Base-by-base conservation (phyloP, 2,888 invertebrate genomes). In the Pseudoips prasinana region DNA sequence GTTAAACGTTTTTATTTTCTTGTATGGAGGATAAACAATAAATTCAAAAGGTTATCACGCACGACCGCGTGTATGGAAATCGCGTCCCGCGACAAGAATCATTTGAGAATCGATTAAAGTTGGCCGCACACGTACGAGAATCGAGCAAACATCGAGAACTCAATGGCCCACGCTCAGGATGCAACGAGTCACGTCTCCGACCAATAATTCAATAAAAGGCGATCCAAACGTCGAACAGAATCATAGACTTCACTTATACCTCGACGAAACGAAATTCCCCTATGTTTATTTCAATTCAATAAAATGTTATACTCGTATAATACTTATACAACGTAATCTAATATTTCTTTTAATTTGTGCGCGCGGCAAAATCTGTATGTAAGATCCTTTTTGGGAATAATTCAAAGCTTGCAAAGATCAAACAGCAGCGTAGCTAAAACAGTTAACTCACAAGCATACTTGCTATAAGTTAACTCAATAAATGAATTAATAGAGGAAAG, bases 141-240 rank as follows among this genome's bases (percentile, higher is more conserved):
- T 67, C 70, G 76, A 75, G 68, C 76, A 81, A 80, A 81, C 80
- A 78, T 60, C 68, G 73, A 57, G 56, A 70, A 67, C 65, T 64
- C 71, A 73, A 68, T 71, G 72, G 69, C 58, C 70, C 71, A 71
- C 60, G 65, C 71, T 55, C 64, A 52, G 54, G 44, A 47, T 53
- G 54, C 57, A 62, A 59, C 62, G 49, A 54, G 71, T 79, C 84
- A 81, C 84, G 80, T 83, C 51, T 35, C 55, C 52, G 40, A 69
- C 61, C 75, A 67, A 78, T 83, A 82, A 83, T 83, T 82, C 81
- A 83, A 83, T 82, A 81, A 80, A 71, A 65, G 62, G 64, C 73
- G 64, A 79, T 73, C 73, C 73, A 62, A 67, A 67, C 64, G 65
- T 59, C 66, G 56, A 69, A 61, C 61, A 58, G 64, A 67, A 72